Evolutionary conservation across 1,140 invertebrate genomes (phyloP), one percentile per base, ranked within the genome.

Genomic region (Melanaphis sacchari): DNA sequence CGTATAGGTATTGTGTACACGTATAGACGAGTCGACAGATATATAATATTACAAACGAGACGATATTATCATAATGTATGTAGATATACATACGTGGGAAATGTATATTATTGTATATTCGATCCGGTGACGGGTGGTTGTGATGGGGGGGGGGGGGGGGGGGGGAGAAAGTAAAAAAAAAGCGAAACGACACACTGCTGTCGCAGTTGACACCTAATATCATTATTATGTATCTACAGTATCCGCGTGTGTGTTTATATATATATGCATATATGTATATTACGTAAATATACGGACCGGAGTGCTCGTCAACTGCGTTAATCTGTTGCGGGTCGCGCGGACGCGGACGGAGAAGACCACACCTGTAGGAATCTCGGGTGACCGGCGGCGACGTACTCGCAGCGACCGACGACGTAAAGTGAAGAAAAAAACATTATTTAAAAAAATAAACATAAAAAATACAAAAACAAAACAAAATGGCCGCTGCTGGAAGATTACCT

Each of bases 301-400:
- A 40, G 82, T 40, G 82, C 82, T 31, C 40, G 90, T 81, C 90
- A 91, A 81, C 54, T 41, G 90, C 66, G 85, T 43, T 91, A 91
- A 91, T 91, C 90, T 81, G 90, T 26, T 49, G 87, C 59, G 41
- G 24, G 89, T 59, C 49, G 36, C 26, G 41, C 31, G 11, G 15
- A 9, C 46, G 36, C 54, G 66, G 66, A 81, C 66, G 54, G 6
- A 49, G 54, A 91, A 66, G 90, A 91, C 90, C 90, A 91, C 90
- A 91, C 90, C 90, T 91, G 90, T 91, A 91, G 90, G 66, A 81
- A 81, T 91, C 90, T 91, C 90, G 59, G 90, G 41, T 91, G 90
- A 91, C 90, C 54, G 41, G 66, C 40, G 41, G 76, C 89, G 46
- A 54, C n/a, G 89, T 8, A 40, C 43, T 18, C 49, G 52, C 59